Percentiles rank a stretch among this genome's conserved stretches.
Conservation (phyloP, 1,140 invertebrate species). For the Agrilus planipennis region DNA sequence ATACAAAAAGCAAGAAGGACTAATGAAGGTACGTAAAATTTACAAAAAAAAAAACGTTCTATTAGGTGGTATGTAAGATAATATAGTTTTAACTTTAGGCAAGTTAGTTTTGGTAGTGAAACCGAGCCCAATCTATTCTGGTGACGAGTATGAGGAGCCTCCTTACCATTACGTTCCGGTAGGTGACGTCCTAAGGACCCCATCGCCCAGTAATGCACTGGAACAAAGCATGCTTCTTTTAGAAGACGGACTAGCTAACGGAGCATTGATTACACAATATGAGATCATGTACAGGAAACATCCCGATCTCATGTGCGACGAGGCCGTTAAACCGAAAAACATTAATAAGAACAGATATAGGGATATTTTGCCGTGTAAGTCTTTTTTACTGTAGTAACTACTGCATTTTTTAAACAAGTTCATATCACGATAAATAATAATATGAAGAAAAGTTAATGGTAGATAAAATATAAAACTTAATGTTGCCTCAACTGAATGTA, state of each 20-base stretch:
- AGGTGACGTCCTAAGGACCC: constrained; percentile 32
- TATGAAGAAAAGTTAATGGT: no score
- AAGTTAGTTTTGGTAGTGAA: constrained; percentile 79
- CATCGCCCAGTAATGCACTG: constrained; percentile 51
- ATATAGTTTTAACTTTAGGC: constrained; percentile 37
- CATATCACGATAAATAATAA: no score
- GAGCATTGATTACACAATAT: constrained; percentile 83
- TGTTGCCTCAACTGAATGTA: no score
- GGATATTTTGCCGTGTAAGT: constrained; percentile 95
- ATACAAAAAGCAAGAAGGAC: constrained; percentile 74
- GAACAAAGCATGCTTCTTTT: constrained; percentile 83
- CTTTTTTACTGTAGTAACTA: no score
- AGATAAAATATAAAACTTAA: no score
- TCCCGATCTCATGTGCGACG: constrained; percentile 71
- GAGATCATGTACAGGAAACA: constrained; percentile 86
- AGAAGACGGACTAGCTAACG: constrained; percentile 82
- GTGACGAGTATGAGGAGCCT: constrained; percentile 45
- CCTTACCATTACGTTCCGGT: constrained; percentile 83
- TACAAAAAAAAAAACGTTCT: background rate
- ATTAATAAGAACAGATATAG: constrained; percentile 89
- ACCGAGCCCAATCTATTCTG: constrained; percentile 61
- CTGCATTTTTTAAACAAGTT: no score
- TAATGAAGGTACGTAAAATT: constrained; percentile 19
- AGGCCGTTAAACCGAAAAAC: constrained; percentile 70
- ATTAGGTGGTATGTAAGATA: background rate